phyloP scores from a whole-genome alignment of 2,888 invertebrate genomes.

The Ariolimax columbianus region DNA sequence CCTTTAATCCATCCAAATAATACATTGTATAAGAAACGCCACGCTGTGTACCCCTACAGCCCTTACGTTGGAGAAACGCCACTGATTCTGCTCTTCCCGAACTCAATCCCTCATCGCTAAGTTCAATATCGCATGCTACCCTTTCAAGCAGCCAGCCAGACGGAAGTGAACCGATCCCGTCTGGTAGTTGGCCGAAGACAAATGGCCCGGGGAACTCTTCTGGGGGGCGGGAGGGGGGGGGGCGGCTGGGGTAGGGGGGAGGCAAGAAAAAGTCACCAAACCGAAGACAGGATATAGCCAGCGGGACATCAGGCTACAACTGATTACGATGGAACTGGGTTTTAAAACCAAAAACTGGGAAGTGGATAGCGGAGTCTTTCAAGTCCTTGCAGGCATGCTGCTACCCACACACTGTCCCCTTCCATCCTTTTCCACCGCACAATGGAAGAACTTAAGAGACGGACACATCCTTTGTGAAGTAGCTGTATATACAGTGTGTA shows the following conservation, averaged over 20 bases:
- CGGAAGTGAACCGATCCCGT: constrained; percentile 12
- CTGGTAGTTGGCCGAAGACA: not conserved
- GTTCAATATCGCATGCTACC: not conserved
- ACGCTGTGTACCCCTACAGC: too few species aligned
- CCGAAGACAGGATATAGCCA: not conserved
- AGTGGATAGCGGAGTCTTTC: not conserved
- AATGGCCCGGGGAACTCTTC: not conserved
- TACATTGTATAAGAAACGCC: too few species aligned
- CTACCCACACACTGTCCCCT: too few species aligned
- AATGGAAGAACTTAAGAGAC: too few species aligned
- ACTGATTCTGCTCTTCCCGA: not conserved
- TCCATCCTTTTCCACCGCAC: too few species aligned
- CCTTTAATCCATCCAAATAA: too few species aligned
- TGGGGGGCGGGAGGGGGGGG: not conserved
- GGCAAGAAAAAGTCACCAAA: not conserved
- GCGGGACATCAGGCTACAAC: not conserved
- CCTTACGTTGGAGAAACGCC: too few species aligned
- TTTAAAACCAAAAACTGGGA: not conserved
- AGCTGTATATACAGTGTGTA: too few species aligned
- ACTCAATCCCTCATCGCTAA: not conserved
- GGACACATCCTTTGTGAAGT: too few species aligned
- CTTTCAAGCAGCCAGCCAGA: not conserved
- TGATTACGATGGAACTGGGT: not conserved
- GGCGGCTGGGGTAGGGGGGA: not conserved
- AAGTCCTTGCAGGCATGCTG: too few species aligned